Evolutionary conservation across 2,888 invertebrate species (phyloP), one percentile per base, ranked within the genome.

Genomic region (Machimus rusticus): DNA sequence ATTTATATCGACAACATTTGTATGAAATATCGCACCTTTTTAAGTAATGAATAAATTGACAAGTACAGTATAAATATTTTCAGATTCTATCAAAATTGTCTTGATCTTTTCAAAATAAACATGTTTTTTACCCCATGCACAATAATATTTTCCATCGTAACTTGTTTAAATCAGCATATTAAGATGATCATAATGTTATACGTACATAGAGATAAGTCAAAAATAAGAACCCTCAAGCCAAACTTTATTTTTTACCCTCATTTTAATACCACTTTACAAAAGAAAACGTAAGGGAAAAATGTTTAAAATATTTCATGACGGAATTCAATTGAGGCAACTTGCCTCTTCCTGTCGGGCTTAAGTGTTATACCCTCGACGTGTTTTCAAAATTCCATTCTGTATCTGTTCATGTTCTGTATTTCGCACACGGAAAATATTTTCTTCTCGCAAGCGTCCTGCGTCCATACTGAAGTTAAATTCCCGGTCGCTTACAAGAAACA

Each of bases 321-420:
- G 14, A 78, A 78, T 78, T 37, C 39, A 37, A 78, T 43, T 78
- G 78, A 9, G 23, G 43, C 78, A 23, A 78, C 37, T 78, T 46
- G 78, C 39, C 12, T 43, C 19, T 37, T 78, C 78, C 39, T 78
- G 78, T 78, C 39, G 16, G 14, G 23, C 46, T 78, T 78, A 78
- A 78, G 78, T 78, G 78, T 78, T 78, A 78, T 78, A 23, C n/a
- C 39, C 23, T 12, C 37, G 43, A 78, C 78, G 78, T 78, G 78
- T 78, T 78, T 78, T 39, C n/a, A 78, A 78, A 78, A 23, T 78
- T 78, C 37, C 43, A 37, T 43, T 9, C 43, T 12, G 37, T 78
- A 78, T 43, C 78, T 78, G 23, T 78, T 78, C 39, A 8, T 12
- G 39, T 39, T 39, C 43, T 37, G 43, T 78, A 9, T 39, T 43